These are phyloP conservation scores for Melipona quadrifasciata DNA, from an alignment of 1,140 invertebrate genomes.

Conservation along the genomic window DNA sequence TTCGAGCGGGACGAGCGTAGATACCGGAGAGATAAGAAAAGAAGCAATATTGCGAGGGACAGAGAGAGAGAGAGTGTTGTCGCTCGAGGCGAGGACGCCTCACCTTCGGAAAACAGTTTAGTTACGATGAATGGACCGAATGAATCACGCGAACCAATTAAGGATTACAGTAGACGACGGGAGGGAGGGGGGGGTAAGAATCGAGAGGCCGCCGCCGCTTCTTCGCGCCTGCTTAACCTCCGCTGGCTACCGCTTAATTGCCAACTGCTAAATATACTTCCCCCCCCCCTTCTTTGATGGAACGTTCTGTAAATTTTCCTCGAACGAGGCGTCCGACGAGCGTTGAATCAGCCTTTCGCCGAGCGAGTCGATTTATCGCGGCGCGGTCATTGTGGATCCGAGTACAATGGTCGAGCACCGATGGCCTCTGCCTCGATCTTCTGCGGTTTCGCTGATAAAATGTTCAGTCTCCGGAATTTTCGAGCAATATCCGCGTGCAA, in stretches of 20 bases:
- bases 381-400: background rate
- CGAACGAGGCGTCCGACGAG: background rate
- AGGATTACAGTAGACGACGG: conserved; percentile 72
- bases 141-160: conserved; percentile 80
- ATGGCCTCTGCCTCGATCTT: background rate
- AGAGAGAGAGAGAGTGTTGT: conserved; percentile 55
- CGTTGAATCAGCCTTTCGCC: background rate
- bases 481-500: no score
- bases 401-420: background rate
- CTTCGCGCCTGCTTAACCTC: conserved; percentile 63
- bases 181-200: conserved; percentile 40
- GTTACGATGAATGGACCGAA: conserved; percentile 77
- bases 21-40: conserved; percentile 29
- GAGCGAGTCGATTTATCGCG: background rate
- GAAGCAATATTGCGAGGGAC: background rate
- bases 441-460: no score
- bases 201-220: conserved; percentile 14
- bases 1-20: conserved; percentile 18
- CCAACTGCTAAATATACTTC: conserved; percentile 61
- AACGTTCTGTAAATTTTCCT: conserved; percentile 29
- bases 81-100: conserved; percentile 67
- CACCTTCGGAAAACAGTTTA: conserved; percentile 65
- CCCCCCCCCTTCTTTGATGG: background rate
- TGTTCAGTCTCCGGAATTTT: no score
- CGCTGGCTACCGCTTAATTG: conserved; percentile 58